phyloP scores from a whole-genome alignment of 2,888 invertebrate genomes.

The Synergus japonicus region DNA sequence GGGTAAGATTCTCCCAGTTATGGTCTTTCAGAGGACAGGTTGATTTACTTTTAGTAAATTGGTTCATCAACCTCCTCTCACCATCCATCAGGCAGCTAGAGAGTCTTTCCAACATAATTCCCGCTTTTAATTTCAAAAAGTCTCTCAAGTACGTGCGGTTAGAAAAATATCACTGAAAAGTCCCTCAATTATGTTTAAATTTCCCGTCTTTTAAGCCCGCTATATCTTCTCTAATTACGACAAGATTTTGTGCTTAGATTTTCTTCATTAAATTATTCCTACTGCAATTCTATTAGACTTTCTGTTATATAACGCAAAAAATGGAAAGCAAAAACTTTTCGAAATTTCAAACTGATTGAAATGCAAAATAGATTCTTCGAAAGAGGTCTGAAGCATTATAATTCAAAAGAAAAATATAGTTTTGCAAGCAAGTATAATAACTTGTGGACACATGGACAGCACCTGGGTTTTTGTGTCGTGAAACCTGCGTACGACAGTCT shows the following conservation, averaged over 20 bases:
- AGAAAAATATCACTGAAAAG: too few relatives aligned
- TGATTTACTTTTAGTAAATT: slow-evolving; percentile 1
- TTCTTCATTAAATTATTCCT: too few relatives aligned
- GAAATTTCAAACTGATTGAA: too few relatives aligned
- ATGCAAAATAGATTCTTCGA: not conserved
- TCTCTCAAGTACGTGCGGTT: not conserved
- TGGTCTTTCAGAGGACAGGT: slow-evolving; percentile 8
- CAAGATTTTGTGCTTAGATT: too few relatives aligned
- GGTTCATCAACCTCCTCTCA: not conserved
- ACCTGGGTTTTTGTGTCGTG: slow-evolving; percentile 54
- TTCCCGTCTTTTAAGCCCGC: too few relatives aligned
- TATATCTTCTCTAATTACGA: too few relatives aligned
- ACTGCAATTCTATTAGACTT: too few relatives aligned
- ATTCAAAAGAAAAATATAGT: not conserved
- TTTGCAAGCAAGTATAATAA: not conserved
- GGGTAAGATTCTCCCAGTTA: not conserved
- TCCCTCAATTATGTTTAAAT: too few relatives aligned
- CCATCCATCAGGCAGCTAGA: not conserved
- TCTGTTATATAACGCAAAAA: too few relatives aligned
- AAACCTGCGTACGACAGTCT: slow-evolving; percentile 52
- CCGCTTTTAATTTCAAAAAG: not conserved
- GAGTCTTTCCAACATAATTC: not conserved
- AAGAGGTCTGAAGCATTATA: too few relatives aligned
- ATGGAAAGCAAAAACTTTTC: too few relatives aligned
- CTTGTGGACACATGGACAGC: slow-evolving; percentile 57